Base-by-base conservation (phyloP, 1,140 invertebrate genomes). In the Diploscapter pachys region DNA sequence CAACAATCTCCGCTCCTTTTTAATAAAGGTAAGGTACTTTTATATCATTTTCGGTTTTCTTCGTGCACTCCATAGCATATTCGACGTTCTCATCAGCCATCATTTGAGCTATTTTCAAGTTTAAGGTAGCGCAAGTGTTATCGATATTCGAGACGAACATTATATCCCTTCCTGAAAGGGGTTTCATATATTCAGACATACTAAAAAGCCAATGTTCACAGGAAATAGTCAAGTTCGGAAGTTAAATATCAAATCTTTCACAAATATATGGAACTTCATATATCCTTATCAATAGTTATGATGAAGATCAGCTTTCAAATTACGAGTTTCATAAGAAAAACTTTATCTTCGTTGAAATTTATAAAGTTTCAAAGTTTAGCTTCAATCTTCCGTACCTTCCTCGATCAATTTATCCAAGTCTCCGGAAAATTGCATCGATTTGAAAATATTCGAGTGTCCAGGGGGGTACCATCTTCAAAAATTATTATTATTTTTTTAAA, bases 101-200 rank as follows among this genome's bases (percentile, higher is more conserved):
- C 3, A 80, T 75, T 50, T 80, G 76, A 4, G 82, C 81, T 63
- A 89, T 86, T 86, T 87, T 94, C 49, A 97, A 86, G 87, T 99
- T 96, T 9, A 99, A 94, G 3, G 94, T 97, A 3, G 97, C 96
- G 53, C 96, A 96, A 63, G 99, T 89, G 88, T 99, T 99, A 88
- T 99, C 97, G 83, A 99, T 98, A 86, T 99, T 99, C 3, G 96
- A 98, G 75, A 99, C 91, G 88, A 99, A 99, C 85, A 94, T 93
- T 87, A 96, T 98, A 81, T 96, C 81, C 75, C 87, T 86, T 49
- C 88, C 63, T 65, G 31, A 59, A 59, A 59, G 9, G 31, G 31
- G 2, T 31, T 31, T 31, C 31, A 31, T 31, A 31, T 31, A 31
- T 31, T 31, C 31, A 31, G 31, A 31, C 31, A 31, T 31, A 31